Evolutionary conservation across 1,140 invertebrate genomes (phyloP).

Genomic region (Drosophila albomicans): DNA sequence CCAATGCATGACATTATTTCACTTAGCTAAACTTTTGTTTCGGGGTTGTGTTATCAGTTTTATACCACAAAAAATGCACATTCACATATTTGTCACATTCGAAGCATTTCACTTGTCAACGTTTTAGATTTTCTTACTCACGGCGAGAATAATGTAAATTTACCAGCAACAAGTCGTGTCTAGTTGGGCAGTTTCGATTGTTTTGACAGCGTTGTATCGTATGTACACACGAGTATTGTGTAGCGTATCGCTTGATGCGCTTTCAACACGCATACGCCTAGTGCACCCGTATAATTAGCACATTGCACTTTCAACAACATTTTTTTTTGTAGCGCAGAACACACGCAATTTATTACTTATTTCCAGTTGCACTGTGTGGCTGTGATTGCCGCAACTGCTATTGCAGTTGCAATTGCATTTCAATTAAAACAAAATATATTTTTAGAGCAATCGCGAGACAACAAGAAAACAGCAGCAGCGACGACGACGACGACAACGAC

Average conservation of each 20-base stretch:
- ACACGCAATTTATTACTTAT: slow-evolving; percentile 49
- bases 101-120: background rate
- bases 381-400: slow-evolving; percentile 26
- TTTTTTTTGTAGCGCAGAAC: background rate
- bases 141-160: slow-evolving; percentile 58
- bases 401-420: slow-evolving; percentile 18
- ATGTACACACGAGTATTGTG: slow-evolving; percentile 11
- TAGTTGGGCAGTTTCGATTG: slow-evolving; percentile 10
- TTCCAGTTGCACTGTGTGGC: slow-evolving; percentile 26
- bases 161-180: slow-evolving; percentile 64
- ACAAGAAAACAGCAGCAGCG: background rate
- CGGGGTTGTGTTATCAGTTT: slow-evolving; percentile 16
- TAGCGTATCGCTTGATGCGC: slow-evolving; percentile 59
- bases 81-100: slow-evolving; percentile 5
- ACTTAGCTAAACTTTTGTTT: slow-evolving; percentile 22
- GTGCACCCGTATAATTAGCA: slow-evolving; percentile 76
- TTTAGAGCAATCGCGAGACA: slow-evolving; percentile 1
- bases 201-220: slow-evolving; percentile 11
- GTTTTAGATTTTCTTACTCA: slow-evolving; percentile 19
- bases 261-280: slow-evolving; percentile 71
- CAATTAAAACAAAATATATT: slow-evolving; percentile 41
- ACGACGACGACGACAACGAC: background rate
- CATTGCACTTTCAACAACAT: slow-evolving; percentile 68
- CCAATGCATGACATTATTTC: slow-evolving; percentile 84
- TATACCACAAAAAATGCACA: background rate